phyloP scores from a whole-genome alignment of 2,113 vertebrate genomes.

The Vidua chalybeata region DNA sequence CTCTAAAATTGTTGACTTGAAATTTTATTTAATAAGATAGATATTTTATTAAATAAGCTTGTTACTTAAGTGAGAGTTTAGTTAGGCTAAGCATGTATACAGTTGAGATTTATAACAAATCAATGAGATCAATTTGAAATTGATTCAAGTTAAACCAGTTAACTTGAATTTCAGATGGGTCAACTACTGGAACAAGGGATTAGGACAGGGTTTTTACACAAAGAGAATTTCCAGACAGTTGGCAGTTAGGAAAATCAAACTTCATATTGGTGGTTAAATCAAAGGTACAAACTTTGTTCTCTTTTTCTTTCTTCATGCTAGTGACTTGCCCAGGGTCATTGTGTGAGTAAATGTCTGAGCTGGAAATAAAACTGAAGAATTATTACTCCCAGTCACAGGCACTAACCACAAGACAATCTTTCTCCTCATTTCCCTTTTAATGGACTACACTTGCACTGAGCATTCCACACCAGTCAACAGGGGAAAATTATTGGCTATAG shows the following conservation, averaged over 20 bases:
- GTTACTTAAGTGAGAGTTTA: neutral
- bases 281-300: neutral
- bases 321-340: neutral
- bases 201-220: neutral
- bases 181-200: neutral
- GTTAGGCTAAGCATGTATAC: neutral
- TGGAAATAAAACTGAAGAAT: slow-evolving; percentile 47
- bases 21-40: neutral
- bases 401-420: slow-evolving; percentile 25
- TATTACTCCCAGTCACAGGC: slow-evolving; percentile 30
- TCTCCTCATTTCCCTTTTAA: slow-evolving; percentile 54
- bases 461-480: slow-evolving; percentile 40
- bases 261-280: neutral
- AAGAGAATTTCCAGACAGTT: neutral
- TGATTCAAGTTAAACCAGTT: neutral
- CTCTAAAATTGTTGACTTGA: neutral
- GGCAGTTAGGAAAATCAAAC: neutral
- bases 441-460: slow-evolving; percentile 34
- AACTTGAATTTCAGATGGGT: neutral
- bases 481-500: slow-evolving; percentile 19
- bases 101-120: neutral
- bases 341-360: neutral
- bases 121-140: neutral
- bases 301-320: neutral
- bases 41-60: neutral